Base-by-base conservation (phyloP, 2,113 vertebrate genomes). In the Agapornis roseicollis region DNA sequence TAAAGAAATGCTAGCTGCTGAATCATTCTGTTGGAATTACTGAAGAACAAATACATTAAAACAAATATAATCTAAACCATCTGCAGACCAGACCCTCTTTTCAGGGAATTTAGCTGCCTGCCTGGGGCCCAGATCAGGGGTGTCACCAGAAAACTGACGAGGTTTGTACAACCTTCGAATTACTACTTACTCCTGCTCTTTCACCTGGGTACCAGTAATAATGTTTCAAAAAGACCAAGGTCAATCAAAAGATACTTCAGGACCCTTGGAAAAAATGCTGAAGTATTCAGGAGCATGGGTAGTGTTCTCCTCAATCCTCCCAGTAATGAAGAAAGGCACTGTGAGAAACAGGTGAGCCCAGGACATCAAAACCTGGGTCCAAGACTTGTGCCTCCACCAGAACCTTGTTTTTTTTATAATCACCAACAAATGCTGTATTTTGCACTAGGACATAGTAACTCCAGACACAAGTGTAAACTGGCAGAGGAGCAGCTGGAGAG, bases 51-150 rank as follows among this genome's bases (percentile, higher is more conserved):
- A 66, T 70, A 56, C 31, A 77, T 76, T 86, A 74, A 86, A 92
- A 80, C 25, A 93, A 85, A 80, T 31, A 88, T 25, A 88, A 94
- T 83, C n/a, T 64, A 90, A 90, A 70, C 37, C 69, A 74, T 65
- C 50, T 88, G 80, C 37, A 85, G 28, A 71, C 24, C 14, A 42
- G 70, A 56, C 31, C 29, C n/a, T 78, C 25, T 85, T 88, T 88
- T 66, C 28, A 76, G 71, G 31, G 47, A 68, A n/a, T 5, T 53
- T 63, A 92, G 27, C 46, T 94, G 42, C 65, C 55, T 92, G 50
- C 63, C 66, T 74, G 55, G 86, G 80, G 61, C 50, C 16, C 11
- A 72, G 70, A 85, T 68, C 28, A 79, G 56, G 37, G 42, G 41
- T 50, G n/a, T 71, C 47, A 76, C 12, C 5, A 85, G 61, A 88